Evolutionary conservation across 2,888 invertebrate species (phyloP).

Genomic region (Lepidochrysops patricia): DNA sequence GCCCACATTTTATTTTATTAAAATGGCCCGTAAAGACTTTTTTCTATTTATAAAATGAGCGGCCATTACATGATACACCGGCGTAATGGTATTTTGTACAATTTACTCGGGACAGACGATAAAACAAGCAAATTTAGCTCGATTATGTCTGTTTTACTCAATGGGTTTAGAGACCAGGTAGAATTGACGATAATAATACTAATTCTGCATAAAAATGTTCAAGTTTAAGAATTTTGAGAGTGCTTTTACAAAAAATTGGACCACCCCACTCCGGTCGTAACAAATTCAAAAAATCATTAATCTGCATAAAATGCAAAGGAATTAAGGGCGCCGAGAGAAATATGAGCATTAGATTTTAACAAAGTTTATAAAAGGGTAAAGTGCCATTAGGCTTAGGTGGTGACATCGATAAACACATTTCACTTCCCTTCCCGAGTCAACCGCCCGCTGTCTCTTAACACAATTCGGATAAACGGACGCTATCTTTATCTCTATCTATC

Average conservation of each 20-base stretch:
- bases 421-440: slow-evolving; percentile 39
- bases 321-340: background rate
- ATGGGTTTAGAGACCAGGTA: background rate
- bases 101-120: background rate
- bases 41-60: slow-evolving; percentile 9
- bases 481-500: slow-evolving; percentile 10
- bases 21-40: slow-evolving; percentile 5
- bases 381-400: background rate
- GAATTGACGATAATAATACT: no score
- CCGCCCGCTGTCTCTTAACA: slow-evolving; percentile 42
- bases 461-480: slow-evolving; percentile 37
- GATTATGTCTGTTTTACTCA: background rate
- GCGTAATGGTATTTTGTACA: background rate
- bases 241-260: no score
- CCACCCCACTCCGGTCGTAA: no score
- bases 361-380: slow-evolving; percentile 3
- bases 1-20: slow-evolving; percentile 7
- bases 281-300: background rate
- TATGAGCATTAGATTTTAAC: background rate
- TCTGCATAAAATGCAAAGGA: background rate
- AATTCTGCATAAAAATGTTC: no score
- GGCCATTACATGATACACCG: background rate
- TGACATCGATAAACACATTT: slow-evolving; percentile 1
- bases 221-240: no score
- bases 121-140: background rate